These are phyloP conservation scores for Columba guinea DNA, from an alignment of 2,797 vertebrate species.

Conservation along the genomic window DNA sequence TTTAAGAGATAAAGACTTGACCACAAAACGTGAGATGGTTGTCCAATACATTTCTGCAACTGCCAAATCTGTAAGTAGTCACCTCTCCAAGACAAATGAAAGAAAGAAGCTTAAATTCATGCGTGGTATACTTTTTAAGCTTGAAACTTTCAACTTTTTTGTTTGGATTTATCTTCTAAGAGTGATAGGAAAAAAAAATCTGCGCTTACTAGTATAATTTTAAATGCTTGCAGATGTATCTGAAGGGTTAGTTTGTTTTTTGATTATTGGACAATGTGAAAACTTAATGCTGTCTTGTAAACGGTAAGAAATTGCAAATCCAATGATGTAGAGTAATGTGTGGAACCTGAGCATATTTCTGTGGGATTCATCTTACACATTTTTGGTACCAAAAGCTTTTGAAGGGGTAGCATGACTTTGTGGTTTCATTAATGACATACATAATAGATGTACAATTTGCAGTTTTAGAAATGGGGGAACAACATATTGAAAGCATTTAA, in stretches of 20 bases:
- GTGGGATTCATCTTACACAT: constrained; percentile 21
- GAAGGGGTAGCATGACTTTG: neutral
- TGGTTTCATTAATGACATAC: neutral
- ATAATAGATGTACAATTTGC: neutral
- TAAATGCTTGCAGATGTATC: constrained; percentile 33
- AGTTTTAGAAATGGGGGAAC: neutral
- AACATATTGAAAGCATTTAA: neutral
- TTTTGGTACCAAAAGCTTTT: neutral
- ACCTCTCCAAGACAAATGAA: neutral
- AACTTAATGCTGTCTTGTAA: constrained; percentile 55
- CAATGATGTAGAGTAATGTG: constrained; percentile 23
- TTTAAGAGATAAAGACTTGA: constrained; percentile 91
- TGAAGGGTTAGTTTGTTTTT: constrained; percentile 48
- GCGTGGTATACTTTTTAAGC: constrained; percentile 54
- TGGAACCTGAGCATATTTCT: constrained; percentile 17
- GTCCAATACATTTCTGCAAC: constrained; percentile 98
- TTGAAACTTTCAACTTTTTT: constrained; percentile 40
- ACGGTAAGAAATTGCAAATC: constrained; percentile 24
- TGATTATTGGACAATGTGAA: constrained; percentile 40
- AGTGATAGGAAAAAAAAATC: neutral
- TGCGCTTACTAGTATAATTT: constrained; percentile 13
- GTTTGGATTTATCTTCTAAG: neutral
- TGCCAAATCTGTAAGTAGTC: constrained; percentile 95
- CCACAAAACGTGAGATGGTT: constrained; percentile 97
- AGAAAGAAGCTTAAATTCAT: constrained; percentile 72